A percentile compares a stretch with the other conserved stretches of the same genome.
Evolutionary conservation across 2,797 vertebrate genomes (phyloP).

Genomic region (Lepilemur ruficaudatus): DNA sequence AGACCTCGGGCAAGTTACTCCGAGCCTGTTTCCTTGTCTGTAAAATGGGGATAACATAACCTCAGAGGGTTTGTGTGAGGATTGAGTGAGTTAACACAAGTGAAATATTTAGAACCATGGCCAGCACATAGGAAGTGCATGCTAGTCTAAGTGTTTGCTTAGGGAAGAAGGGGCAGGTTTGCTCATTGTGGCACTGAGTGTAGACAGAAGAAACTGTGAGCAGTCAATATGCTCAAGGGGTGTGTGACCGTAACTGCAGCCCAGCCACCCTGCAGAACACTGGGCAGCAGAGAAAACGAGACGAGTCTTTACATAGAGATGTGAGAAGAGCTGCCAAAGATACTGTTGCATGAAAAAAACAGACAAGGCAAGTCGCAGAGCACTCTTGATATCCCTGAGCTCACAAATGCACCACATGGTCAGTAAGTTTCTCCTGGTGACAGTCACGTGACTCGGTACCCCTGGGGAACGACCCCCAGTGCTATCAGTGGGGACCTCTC

Average conservation of each 20-base stretch:
- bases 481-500: neutral
- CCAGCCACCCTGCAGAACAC: neutral
- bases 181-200: neutral
- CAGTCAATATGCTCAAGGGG: neutral
- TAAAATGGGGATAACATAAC: neutral
- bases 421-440: neutral
- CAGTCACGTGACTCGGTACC: neutral
- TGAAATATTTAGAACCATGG: neutral
- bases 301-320: accelerated
- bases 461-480: too few species aligned
- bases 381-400: neutral
- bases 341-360: neutral
- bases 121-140: too few species aligned
- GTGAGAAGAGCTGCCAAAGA: neutral
- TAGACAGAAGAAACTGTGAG: neutral
- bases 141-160: neutral
- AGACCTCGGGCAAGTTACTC: neutral
- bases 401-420: neutral
- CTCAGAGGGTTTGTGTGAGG: neutral
- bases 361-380: neutral
- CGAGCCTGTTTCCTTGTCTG: too few species aligned
- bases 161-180: neutral
- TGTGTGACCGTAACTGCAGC: neutral
- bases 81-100: neutral
- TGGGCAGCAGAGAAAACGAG: neutral